Evolutionary conservation across 2,113 vertebrate genomes (phyloP), one percentile per base, ranked within the genome.

Genomic region (Corydoras maculifer): DNA sequence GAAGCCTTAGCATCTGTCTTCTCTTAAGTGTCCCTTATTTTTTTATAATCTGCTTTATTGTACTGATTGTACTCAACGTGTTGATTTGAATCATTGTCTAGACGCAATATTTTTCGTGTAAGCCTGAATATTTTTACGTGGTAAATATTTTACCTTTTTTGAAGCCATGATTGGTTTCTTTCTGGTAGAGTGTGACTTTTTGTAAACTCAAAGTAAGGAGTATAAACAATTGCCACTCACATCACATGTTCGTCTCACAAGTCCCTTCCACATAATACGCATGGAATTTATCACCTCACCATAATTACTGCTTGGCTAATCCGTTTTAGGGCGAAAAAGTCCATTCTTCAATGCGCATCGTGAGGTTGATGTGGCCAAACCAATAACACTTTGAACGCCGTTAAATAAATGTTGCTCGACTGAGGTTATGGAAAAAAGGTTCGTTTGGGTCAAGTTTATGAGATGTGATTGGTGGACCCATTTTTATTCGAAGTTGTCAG

Each of bases 171-270:
- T 53, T 50, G 7, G 54, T 31, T 55, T 58, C 29, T 78, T 60
- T 77, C 25, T 61, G 7, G 13, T n/a, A 1, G 6, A n/a, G n/a
- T 57, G 54, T 57, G 13, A 57, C 35, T 15, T 66, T 57, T 69
- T 54, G 57, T 73, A 50, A 73, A 65, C 13, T 50, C 49, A 32
- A 75, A 8, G 59, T 60, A 76, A 74, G 57, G 74, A 60, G 58
- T 65, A 74, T 70, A 78, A 70, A 75, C 78, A 82, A 79, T 77
- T 86, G 77, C 61, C 75, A 71, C 67, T 59, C 67, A 30, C 14
- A 59, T 10, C 63, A 68, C 61, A 68, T 69, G 67, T 53, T 66
- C 15, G 70, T 77, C 69, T 12, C 32, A 29, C 49, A 58, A 63
- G 53, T 74, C 59, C 76, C 54, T 72, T 49, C 35, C 54, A 15